Percentiles rank a stretch among this genome's conserved stretches.
Conservation (phyloP, 2,888 invertebrate genomes). For the Eupithecia subfuscata region DNA sequence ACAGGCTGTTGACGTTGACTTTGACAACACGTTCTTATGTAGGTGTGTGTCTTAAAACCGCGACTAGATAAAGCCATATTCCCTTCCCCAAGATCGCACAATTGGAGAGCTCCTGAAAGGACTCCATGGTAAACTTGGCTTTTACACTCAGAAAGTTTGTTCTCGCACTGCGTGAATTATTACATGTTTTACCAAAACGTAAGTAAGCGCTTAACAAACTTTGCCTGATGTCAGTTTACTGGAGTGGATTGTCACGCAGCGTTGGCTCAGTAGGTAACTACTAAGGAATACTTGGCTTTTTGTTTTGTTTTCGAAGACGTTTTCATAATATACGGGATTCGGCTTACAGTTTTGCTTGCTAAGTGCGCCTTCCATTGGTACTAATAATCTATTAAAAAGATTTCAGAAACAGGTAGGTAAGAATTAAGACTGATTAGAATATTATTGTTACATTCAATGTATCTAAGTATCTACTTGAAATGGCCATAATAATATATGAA, state of each 20-base stretch:
- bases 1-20: too few relatives aligned
- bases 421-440: too few relatives aligned
- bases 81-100: not conserved
- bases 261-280: conserved; percentile 35
- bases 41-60: not conserved
- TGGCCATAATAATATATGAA: too few relatives aligned
- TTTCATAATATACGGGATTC: not conserved
- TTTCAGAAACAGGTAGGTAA: too few relatives aligned
- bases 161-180: conserved; percentile 66
- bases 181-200: conserved; percentile 72
- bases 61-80: not conserved
- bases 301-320: not conserved
- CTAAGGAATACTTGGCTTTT: conserved; percentile 3
- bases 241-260: conserved; percentile 47
- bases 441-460: too few relatives aligned
- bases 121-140: conserved; percentile 65
- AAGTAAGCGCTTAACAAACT: conserved; percentile 69
- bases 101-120: conserved; percentile 44
- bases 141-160: conserved; percentile 71
- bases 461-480: too few relatives aligned
- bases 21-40: too few relatives aligned
- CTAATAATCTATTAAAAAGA: not conserved
- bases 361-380: not conserved
- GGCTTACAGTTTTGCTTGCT: not conserved
- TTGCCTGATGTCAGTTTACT: conserved; percentile 56